Percentiles rank a stretch among this genome's conserved stretches.
Evolutionary conservation across 2,888 invertebrate genomes (phyloP).

Genomic region (Synanthedon andrenaeformis): DNA sequence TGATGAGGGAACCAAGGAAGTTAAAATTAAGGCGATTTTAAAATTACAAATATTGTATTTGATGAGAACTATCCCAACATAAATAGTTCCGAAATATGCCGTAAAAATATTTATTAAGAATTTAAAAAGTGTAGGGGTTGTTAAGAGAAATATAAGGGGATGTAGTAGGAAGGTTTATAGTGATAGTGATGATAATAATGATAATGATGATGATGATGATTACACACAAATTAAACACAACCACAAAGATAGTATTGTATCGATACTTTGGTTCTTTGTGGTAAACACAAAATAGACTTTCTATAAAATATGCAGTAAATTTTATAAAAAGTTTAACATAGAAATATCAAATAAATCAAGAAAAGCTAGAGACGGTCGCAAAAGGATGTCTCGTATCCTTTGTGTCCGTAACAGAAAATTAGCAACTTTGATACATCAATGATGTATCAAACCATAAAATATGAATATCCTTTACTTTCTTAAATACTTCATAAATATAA

Average conservation of each 20-base stretch:
- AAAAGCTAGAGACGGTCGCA: slow-evolving; percentile 6
- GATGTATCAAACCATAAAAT: slow-evolving; percentile 20
- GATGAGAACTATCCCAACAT: no score
- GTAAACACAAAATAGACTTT: slow-evolving; percentile 22
- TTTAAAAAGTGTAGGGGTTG: no score
- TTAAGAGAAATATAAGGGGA: not conserved
- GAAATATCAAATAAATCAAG: slow-evolving; percentile 17
- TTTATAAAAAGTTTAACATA: slow-evolving; percentile 4
- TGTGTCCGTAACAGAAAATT: not conserved
- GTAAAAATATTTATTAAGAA: no score
- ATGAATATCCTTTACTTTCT: slow-evolving; percentile 10
- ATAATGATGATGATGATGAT: not conserved
- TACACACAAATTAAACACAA: slow-evolving; percentile 19
- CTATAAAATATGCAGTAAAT: slow-evolving; percentile 8
- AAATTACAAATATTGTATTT: no score
- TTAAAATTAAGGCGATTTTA: no score
- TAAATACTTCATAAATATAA: not conserved
- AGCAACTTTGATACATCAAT: slow-evolving; percentile 35
- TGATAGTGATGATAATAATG: not conserved
- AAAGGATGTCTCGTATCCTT: not conserved
- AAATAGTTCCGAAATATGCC: no score
- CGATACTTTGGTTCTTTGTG: slow-evolving; percentile 46
- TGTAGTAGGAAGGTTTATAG: not conserved
- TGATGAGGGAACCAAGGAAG: no score
- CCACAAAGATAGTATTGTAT: slow-evolving; percentile 47